Conservation (phyloP, 2,888 invertebrate species). For the Amblyjoppa proteus region DNA sequence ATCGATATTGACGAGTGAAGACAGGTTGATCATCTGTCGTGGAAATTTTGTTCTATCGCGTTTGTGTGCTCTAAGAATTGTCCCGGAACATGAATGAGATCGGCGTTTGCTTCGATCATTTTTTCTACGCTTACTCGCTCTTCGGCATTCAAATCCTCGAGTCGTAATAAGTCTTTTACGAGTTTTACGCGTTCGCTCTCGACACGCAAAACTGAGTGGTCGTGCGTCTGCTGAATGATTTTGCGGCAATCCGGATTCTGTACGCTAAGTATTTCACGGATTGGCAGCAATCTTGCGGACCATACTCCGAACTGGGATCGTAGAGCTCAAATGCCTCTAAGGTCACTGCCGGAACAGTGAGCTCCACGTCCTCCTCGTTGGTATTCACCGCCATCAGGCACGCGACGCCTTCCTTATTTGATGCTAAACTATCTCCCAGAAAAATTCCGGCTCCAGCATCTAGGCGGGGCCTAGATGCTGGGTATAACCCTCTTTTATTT, state of each 20-base stretch:
- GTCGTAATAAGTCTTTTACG: not conserved
- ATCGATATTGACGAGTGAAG: not conserved
- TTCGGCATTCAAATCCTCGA: slow-evolving; percentile 16
- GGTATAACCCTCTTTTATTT: slow-evolving; percentile 43
- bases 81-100: slow-evolving; percentile 16
- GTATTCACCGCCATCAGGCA: slow-evolving; percentile 42
- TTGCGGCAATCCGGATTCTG: not conserved
- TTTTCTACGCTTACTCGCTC: not conserved
- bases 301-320: not conserved
- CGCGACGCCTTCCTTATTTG: slow-evolving; percentile 38
- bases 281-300: not conserved
- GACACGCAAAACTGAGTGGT: not conserved
- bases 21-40: not conserved
- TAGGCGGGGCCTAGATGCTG: too few species aligned
- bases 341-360: slow-evolving; percentile 14
- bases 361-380: slow-evolving; percentile 37
- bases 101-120: not conserved
- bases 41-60: slow-evolving; percentile 1
- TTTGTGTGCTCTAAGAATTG: not conserved
- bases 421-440: slow-evolving; percentile 17
- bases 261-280: not conserved
- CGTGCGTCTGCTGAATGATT: not conserved
- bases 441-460: slow-evolving; percentile 29
- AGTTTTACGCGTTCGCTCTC: not conserved
- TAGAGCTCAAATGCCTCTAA: slow-evolving; percentile 9